These are phyloP conservation scores for Meda fulgida DNA, from an alignment of 2,797 vertebrate genomes.

Conservation along the genomic window DNA sequence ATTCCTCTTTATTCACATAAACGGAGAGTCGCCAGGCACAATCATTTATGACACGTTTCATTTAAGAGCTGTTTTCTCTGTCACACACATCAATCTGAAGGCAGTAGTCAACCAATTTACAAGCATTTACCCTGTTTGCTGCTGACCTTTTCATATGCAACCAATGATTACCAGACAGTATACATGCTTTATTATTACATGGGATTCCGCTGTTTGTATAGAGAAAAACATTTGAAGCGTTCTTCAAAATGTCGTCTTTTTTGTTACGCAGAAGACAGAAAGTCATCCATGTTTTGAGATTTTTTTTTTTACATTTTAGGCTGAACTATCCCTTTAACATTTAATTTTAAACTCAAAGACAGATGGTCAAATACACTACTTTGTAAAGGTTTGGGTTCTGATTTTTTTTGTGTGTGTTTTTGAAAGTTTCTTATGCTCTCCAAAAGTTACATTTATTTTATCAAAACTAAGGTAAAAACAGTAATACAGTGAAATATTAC, in stretches of 20 bases:
- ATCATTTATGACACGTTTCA: constrained; percentile 10
- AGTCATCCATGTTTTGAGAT: not conserved
- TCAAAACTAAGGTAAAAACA: not conserved
- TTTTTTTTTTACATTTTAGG: not conserved
- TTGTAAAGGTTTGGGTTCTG: not conserved
- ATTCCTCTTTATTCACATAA: constrained; percentile 15
- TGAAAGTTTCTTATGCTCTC: not conserved
- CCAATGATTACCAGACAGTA: constrained; percentile 1
- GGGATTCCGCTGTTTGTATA: too few species aligned
- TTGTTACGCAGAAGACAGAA: not conserved
- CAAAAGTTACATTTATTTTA: not conserved
- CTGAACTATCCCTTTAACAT: not conserved
- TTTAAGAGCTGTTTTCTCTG: constrained; percentile 14
- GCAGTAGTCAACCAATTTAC: constrained; percentile 2
- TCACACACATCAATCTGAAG: not conserved
- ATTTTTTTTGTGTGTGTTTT: too few species aligned
- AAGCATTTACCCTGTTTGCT: not conserved
- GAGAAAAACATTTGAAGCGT: not conserved
- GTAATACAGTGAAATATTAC: not conserved
- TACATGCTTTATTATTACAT: not conserved
- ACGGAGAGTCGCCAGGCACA: constrained; percentile 4
- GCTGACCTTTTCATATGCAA: constrained; percentile 5
- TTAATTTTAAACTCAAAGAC: not conserved
- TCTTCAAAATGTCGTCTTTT: not conserved
- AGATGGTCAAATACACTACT: not conserved